Evolutionary conservation across 2,888 invertebrate species (phyloP), one percentile per base, ranked within the genome.

Genomic region (Serrognathus titanus): DNA sequence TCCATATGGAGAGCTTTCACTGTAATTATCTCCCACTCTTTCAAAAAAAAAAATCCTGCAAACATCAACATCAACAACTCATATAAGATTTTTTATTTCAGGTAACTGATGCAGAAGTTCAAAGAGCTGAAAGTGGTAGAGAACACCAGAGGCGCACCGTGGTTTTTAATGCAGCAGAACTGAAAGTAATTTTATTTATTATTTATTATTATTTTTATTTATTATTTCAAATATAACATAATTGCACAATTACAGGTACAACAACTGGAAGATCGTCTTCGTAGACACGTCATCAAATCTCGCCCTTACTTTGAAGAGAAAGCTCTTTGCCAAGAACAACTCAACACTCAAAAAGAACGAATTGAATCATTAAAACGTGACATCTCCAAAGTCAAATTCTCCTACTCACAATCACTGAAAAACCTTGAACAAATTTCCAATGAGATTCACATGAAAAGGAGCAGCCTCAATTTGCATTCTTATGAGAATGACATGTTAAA

Each of bases 81-180:
- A 31, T 45, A 55, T 35, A 16, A 16, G 45, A 35, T n/a, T 37
- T 24, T 10, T 53, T 12, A 50, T 12, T 68, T 43, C 68, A 90
- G 90, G 93, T 96, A 24, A 94, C 90, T 88, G 94, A 95, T 71
- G 95, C 96, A 0, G 96, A 95, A 75, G 89, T 87, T 70, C 87
- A 93, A 69, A 95, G 94, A 74, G 88, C 94, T 5, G 90, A 90
- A 67, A 91, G 92, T 71, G 94, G 93, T 57, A 82, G 90, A 7
- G 94, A 94, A 71, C 96, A 97, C 75, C 90, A 91, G 72, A 83
- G 84, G 68, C 86, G 86, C 69, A 91, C 94, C 1, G 84, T 83
- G n/a, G 80, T 88, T 1, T 95, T 90, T 73, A 89, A 90, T 64
- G 83, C 87, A 12, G 88, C 93, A 10, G 92, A 94, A 75, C 85